phyloP scores from a whole-genome alignment of 2,113 vertebrate genomes.

The Eudyptes chrysolophus region DNA sequence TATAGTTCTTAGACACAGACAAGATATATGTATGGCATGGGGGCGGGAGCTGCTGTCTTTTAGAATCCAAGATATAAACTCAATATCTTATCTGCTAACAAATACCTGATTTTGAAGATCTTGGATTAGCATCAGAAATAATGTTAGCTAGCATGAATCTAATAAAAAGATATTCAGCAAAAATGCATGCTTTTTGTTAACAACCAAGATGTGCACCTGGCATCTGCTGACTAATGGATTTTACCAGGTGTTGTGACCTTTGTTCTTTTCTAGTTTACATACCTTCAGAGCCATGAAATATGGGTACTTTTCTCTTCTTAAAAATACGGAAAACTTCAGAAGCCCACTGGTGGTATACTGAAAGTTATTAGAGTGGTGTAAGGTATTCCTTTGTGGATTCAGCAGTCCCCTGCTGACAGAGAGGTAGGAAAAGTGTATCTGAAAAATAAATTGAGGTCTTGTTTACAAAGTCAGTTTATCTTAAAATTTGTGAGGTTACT shows the following conservation, averaged over 20 bases:
- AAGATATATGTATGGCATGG: not conserved
- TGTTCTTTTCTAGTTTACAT: not conserved
- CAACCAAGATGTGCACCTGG: not conserved
- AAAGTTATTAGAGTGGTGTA: not conserved
- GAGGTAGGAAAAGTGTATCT: not conserved
- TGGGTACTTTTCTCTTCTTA: not conserved
- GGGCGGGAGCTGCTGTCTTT: not conserved
- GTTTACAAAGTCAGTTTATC: not conserved
- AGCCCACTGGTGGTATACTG: not conserved
- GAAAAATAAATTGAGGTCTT: not conserved
- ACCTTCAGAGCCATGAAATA: not conserved
- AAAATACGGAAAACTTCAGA: not conserved
- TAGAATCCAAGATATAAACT: not conserved
- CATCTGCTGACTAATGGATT: not conserved
- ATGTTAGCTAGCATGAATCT: not conserved
- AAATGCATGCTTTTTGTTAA: not conserved
- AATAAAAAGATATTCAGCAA: not conserved
- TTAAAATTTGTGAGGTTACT: not conserved
- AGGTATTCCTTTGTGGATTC: not conserved
- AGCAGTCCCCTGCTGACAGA: not conserved
- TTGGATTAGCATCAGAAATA: not conserved
- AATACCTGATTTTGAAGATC: not conserved
- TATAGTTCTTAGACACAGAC: slow-evolving; percentile 57
- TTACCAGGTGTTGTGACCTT: not conserved
- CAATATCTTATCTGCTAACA: not conserved